A percentile compares a stretch with the other conserved stretches of the same genome.
Evolutionary conservation across 2,888 invertebrate species (phyloP).

Genomic region (Meiosimyza platycephala): DNA sequence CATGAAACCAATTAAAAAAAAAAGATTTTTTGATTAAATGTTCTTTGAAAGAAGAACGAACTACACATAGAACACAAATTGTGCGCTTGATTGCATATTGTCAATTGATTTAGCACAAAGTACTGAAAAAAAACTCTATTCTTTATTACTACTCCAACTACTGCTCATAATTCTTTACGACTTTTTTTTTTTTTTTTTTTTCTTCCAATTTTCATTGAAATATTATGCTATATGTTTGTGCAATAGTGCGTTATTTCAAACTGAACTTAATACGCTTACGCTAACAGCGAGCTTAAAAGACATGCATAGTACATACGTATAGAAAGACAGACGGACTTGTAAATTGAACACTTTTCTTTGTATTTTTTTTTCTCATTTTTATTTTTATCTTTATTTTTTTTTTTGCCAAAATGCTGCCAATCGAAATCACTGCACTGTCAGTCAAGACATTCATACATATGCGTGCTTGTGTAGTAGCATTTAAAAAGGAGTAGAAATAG

Average conservation of each 20-base stretch:
- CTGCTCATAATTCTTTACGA: background rate
- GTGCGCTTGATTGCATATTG: conserved; percentile 20
- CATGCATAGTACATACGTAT: too few relatives aligned
- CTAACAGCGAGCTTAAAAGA: background rate
- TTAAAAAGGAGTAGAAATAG: too few relatives aligned
- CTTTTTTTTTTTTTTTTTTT: background rate
- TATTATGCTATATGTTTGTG: background rate
- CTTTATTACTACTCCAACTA: background rate
- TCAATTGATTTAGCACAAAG: conserved; percentile 17
- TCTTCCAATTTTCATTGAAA: conserved; percentile 1
- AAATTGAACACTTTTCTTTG: conserved; percentile 11
- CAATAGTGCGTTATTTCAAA: conserved; percentile 1
- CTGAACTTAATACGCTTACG: conserved; percentile 16
- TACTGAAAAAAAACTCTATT: background rate
- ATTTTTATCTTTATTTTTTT: too few relatives aligned
- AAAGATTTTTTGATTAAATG: too few relatives aligned
- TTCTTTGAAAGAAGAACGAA: too few relatives aligned
- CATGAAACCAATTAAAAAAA: too few relatives aligned
- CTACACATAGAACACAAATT: background rate
- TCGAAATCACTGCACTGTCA: conserved; percentile 11
- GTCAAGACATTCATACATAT: background rate
- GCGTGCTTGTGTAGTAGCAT: background rate
- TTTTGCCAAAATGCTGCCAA: conserved; percentile 17
- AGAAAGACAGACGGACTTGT: background rate
- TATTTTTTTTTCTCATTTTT: too few relatives aligned